Evolutionary conservation across 2,113 vertebrate genomes (phyloP).

Genomic region (Pteruthius melanotis): DNA sequence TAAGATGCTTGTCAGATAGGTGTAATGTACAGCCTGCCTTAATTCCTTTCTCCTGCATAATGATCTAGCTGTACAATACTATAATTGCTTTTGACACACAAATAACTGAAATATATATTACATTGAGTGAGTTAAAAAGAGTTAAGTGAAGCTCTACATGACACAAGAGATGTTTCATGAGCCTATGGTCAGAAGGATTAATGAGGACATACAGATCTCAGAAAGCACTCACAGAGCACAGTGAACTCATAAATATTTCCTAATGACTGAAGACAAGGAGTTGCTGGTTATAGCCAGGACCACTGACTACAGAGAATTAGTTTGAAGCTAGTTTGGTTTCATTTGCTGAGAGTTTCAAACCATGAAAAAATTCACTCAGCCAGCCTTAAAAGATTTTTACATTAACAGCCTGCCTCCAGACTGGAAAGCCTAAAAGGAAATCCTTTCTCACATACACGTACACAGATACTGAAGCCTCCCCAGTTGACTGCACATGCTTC

Average conservation of each 20-base stretch:
- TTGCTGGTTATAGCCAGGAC: not conserved
- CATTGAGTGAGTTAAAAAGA: not conserved
- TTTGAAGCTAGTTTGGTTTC: not conserved
- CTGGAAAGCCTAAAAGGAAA: not conserved
- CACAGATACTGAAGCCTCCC: not conserved
- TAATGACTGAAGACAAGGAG: conserved; percentile 5
- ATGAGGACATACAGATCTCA: conserved; percentile 29
- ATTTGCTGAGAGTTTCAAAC: not conserved
- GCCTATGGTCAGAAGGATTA: conserved; percentile 33
- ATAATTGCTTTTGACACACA: not conserved
- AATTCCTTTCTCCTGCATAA: not conserved
- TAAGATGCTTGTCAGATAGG: not conserved
- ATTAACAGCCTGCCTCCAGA: not conserved
- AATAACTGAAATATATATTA: not conserved
- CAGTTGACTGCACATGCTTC: not conserved
- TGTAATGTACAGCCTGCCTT: not conserved
- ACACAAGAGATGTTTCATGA: not conserved
- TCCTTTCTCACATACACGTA: not conserved
- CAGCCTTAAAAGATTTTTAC: not conserved
- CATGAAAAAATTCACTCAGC: not conserved
- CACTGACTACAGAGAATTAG: not conserved
- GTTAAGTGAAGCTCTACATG: conserved; percentile 7
- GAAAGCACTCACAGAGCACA: conserved; percentile 3
- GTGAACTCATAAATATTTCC: conserved; percentile 49
- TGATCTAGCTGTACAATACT: not conserved